Base-by-base conservation (phyloP, 2,113 vertebrate genomes). In the Apaloderma vittatum region DNA sequence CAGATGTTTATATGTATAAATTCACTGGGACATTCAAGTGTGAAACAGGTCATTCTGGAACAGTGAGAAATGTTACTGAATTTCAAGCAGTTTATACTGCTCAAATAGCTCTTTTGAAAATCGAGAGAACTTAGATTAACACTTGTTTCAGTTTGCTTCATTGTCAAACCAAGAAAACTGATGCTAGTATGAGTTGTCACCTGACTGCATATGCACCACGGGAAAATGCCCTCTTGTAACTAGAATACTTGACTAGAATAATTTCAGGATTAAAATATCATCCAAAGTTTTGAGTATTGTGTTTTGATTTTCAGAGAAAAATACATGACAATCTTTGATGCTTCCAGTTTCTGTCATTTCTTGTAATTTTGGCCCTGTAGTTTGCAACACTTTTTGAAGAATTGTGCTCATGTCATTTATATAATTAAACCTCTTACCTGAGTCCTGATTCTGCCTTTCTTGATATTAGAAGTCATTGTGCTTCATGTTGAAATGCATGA, bases 1-100 rank as follows among this genome's bases (percentile, higher is more conserved):
- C 97, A 97, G 97, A 98, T 98, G 98, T 98, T 98, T 98, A 97
- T 99, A 98, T 98, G 97, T 99, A 98, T 98, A 98, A 98, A 98
- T 98, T 99, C 97, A 98, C 95, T 98, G 94, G 95, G 97, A 99
- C 98, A 97, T 98, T 98, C 95, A 98, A 97, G 97, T 98, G 98
- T 88, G 88, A 98, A 99, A 98, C 98, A 97, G 98, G 98, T 98
- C 95, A 98, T 98, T 99, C 97, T 98, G 95, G 94, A 98, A 97
- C 97, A 98, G 97, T 98, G 98, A 98, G 97, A 98, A 97, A 97
- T 94, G 90, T 97, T 98, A 95, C 97, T 98, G 98, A 98, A 98
- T 99, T 98, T 98, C 97, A 98, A 98, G 96, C 93, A 97, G 95
- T 70, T 98, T 98, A 98, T 98, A 89, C 95, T 97, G 93, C 90